Base-by-base conservation (phyloP, 53 echinoderm and acorn worm genomes). In the Holothuria scabra region DNA sequence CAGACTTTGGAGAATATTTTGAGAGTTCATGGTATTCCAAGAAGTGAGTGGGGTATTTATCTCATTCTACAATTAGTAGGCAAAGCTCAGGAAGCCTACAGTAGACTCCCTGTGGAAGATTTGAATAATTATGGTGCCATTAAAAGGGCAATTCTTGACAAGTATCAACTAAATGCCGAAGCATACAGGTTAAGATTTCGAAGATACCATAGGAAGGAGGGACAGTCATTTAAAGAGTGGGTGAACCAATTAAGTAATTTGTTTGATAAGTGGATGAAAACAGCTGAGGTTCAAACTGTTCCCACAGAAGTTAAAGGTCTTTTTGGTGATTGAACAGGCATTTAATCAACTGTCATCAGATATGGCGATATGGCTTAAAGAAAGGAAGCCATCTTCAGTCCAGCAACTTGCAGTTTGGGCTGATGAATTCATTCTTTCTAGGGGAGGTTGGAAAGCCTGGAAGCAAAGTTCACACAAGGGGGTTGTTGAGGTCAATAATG, bases 121-220 rank as follows among this genome's bases (percentile, higher is more conserved):
- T 63, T 63, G 12, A 63, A 30, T 63, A 5, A 63, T 30, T 63
- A 63, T 63, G 30, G n/a, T 30, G 70, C 70, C 18, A 69, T 63
- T 63, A 30, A 63, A 63, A 13, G 18, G 30, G 64, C 21, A 9
- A 63, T 63, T 1, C 64, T 14, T 14, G 26, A 63, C 21, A 63
- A 63, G 11, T 63, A 63, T 14, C 64, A 63, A 23, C 21, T 63
- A 30, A 63, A 63, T 63, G 64, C 64, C 4, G 64, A 63, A 63
- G 64, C 30, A 63, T 63, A 63, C 18, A 63, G 26, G 12, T 63
- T 63, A 63, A 63, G 18, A 20, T 63, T 63, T 60, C n/a, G 8
- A 25, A 60, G 60, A 5, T 60, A 25, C 30, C 7, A 23, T 10
- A 63, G 30, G 64, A 5, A 9, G 64, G 64, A 63, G 26, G 18